Conservation (phyloP, 2,888 invertebrate species). For the Lycaena phlaeas region DNA sequence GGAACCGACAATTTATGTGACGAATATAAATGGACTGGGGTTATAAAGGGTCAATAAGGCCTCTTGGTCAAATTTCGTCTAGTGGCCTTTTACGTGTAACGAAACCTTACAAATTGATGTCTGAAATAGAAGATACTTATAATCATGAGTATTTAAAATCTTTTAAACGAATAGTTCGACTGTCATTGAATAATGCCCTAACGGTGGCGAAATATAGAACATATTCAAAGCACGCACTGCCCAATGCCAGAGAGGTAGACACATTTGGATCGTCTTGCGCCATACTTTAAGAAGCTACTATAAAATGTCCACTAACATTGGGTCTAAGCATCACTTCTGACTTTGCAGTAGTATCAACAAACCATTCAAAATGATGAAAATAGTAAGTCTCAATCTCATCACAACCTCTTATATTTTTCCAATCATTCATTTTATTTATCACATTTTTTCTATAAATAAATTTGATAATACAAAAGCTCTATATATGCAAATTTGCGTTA, state of each 20-base stretch:
- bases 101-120: no score
- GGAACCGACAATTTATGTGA: not conserved
- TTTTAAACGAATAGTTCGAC: no score
- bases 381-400: constrained; percentile 42
- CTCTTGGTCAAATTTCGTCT: no score
- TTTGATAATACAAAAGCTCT: no score
- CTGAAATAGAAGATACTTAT: no score
- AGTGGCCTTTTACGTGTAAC: no score
- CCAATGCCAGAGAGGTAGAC: constrained; percentile 56
- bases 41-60: no score
- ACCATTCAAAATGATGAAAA: constrained; percentile 55
- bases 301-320: constrained; percentile 37
- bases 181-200: constrained; percentile 29
- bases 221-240: constrained; percentile 49
- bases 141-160: no score
- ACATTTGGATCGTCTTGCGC: constrained; percentile 36
- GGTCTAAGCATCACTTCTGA: constrained; percentile 38
- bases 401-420: not conserved
- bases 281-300: constrained; percentile 32
- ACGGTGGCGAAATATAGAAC: constrained; percentile 23
- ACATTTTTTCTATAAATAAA: not conserved
- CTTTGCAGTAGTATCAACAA: constrained; percentile 31
- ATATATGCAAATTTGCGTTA: no score
- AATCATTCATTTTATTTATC: not conserved
- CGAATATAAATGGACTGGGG: no score